These are phyloP conservation scores for Heptranchias perlo DNA, from an alignment of 2,113 vertebrate genomes.

Conservation along the genomic window DNA sequence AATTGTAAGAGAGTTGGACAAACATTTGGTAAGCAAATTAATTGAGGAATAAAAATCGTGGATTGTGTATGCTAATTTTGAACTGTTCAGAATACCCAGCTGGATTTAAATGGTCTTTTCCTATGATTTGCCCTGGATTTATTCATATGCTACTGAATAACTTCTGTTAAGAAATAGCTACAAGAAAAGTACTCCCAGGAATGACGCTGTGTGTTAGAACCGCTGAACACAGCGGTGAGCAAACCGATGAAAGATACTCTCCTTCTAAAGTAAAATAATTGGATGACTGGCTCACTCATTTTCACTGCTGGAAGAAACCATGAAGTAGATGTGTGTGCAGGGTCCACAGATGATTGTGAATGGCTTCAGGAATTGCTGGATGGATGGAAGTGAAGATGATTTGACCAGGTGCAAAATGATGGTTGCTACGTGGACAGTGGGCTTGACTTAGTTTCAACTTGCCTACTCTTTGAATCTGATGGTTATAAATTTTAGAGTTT, in stretches of 20 bases:
- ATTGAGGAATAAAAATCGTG: background rate
- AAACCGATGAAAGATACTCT: background rate
- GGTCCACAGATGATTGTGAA: background rate
- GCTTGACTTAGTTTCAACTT: background rate
- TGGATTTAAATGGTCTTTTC: background rate
- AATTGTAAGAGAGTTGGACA: background rate
- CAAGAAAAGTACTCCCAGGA: background rate
- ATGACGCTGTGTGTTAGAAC: background rate
- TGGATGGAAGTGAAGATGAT: background rate
- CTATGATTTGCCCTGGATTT: background rate
- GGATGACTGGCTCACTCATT: background rate
- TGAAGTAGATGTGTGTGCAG: background rate
- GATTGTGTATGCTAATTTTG: background rate
- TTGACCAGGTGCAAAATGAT: background rate
- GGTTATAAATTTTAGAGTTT: background rate
- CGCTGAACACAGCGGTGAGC: background rate
- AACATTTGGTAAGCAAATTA: background rate
- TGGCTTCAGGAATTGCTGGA: background rate
- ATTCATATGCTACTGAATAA: background rate
- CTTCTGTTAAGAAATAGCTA: background rate
- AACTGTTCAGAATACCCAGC: background rate
- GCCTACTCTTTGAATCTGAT: background rate
- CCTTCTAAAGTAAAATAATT: background rate
- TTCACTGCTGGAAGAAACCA: background rate
- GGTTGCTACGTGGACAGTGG: background rate